Evolutionary conservation across 2,113 vertebrate species (phyloP), one percentile per base, ranked within the genome.

Genomic region (Mesitornis unicolor): DNA sequence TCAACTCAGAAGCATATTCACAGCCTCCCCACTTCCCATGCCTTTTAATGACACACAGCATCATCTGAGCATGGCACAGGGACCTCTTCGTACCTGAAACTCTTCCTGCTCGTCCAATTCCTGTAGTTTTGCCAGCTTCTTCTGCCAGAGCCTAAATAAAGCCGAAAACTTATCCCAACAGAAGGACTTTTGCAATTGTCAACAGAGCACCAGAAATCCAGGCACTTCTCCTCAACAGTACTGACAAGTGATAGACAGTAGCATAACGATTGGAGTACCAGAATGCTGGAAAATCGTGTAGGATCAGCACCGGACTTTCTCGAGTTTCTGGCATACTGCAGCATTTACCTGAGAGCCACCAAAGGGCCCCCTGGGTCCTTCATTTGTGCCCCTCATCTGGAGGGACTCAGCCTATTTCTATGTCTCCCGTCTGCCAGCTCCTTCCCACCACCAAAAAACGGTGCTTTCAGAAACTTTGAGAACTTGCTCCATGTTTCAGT

Each of bases 91-190:
- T 38, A 97, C 84, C 94, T 95, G 87, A 40, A 95, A 80, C 54
- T 80, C 61, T 61, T 92, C 76, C 33, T 89, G 47, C 78, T 96
- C 80, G 68, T 90, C 78, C 61, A 81, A 47, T 67, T 75, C 21
- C 1, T 33, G 51, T 40, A 69, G 65, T 48, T 96, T 76, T 74
- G 92, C 90, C 90, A 94, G 73, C 29, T 67, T 80, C 36, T 91
- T 94, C 84, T 96, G 87, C 87, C 91, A 97, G 84, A 81, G 85
- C 48, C 79, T 84, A 92, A 86, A 95, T 87, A 82, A 86, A 91
- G 47, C 80, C 64, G 54, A 77, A 88, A 85, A 74, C 61, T 56
- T 70, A 60, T 40, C 83, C 71, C 61, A 75, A 51, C 80, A 94
- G 87, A 93, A 87, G 93, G 90, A 88, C 80, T 89, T 79, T 16